Percentiles rank a stretch among this genome's conserved stretches.
phyloP scores from a whole-genome alignment of 2,888 invertebrate genomes.

The Cosmia trapezina region DNA sequence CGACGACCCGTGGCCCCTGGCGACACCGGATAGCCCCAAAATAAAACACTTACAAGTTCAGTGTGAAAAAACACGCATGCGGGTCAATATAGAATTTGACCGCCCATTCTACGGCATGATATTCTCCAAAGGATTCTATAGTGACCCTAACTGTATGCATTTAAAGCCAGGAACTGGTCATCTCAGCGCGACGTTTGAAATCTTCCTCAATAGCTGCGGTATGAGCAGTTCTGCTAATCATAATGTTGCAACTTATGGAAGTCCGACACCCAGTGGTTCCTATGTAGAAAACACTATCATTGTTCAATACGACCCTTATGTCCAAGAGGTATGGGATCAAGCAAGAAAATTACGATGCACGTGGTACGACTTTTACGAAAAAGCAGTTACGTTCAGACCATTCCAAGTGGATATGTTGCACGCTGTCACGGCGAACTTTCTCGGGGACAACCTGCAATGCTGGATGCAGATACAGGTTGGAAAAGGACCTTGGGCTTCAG shows the following conservation, averaged over 20 bases:
- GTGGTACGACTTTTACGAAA: constrained; percentile 99
- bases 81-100: constrained; percentile 98
- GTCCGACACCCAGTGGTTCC: constrained; percentile 97
- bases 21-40: constrained; percentile 97
- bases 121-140: constrained; percentile 98
- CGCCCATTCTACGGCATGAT: constrained; percentile 98
- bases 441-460: constrained; percentile 98
- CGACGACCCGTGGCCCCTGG: constrained; percentile 97
- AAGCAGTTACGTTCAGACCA: constrained; percentile 97
- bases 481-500: constrained; percentile 99
- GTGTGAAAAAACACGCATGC: constrained; percentile 98
- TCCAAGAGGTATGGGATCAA: constrained; percentile 99
- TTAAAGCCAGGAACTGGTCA: constrained; percentile 97
- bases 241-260: constrained; percentile 95
- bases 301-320: constrained; percentile 98
- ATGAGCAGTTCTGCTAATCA: constrained; percentile 98
- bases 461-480: constrained; percentile 99
- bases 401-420: constrained; percentile 99
- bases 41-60: constrained; percentile 98
- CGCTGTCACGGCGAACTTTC: constrained; percentile 98
- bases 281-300: constrained; percentile 98
- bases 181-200: constrained; percentile 97
- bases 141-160: constrained; percentile 97
- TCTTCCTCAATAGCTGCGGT: constrained; percentile 97
- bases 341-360: constrained; percentile 97